phyloP scores from a whole-genome alignment of 2,888 invertebrate genomes.

The Sceliomorpha sp. region DNA sequence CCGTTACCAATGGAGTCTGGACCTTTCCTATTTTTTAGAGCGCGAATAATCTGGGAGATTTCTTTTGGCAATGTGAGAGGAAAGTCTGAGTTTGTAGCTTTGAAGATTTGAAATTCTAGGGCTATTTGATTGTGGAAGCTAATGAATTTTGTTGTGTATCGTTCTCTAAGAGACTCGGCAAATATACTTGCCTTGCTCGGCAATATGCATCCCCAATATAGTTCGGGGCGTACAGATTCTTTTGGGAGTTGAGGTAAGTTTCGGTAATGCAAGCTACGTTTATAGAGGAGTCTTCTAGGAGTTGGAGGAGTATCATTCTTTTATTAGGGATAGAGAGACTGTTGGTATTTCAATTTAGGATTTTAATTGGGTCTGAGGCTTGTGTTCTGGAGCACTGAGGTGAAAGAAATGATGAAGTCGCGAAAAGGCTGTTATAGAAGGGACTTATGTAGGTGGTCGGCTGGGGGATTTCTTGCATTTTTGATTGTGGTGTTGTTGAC shows the following conservation, averaged over 20 bases:
- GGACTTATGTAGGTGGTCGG: too few relatives aligned
- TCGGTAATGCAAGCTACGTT: not conserved
- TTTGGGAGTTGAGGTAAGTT: not conserved
- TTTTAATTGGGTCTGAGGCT: too few relatives aligned
- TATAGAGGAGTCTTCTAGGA: too few relatives aligned
- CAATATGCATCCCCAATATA: not conserved
- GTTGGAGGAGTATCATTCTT: too few relatives aligned
- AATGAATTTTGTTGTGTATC: not conserved
- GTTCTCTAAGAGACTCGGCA: not conserved
- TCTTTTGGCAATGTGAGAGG: not conserved
- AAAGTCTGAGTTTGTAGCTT: not conserved
- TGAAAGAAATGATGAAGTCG: too few relatives aligned
- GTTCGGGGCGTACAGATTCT: not conserved
- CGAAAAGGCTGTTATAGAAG: too few relatives aligned
- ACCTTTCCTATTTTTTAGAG: not conserved
- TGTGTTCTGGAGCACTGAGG: too few relatives aligned
- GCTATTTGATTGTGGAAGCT: not conserved
- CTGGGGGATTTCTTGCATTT: too few relatives aligned
- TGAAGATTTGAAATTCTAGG: not conserved
- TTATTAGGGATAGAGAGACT: too few relatives aligned
- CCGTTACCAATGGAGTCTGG: constrained; percentile 9
- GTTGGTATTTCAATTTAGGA: too few relatives aligned
- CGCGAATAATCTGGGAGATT: not conserved
- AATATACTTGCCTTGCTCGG: not conserved
- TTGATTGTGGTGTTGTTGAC: too few relatives aligned